Conservation (phyloP, 2,888 invertebrate species). For the Machimus atricapillus region DNA sequence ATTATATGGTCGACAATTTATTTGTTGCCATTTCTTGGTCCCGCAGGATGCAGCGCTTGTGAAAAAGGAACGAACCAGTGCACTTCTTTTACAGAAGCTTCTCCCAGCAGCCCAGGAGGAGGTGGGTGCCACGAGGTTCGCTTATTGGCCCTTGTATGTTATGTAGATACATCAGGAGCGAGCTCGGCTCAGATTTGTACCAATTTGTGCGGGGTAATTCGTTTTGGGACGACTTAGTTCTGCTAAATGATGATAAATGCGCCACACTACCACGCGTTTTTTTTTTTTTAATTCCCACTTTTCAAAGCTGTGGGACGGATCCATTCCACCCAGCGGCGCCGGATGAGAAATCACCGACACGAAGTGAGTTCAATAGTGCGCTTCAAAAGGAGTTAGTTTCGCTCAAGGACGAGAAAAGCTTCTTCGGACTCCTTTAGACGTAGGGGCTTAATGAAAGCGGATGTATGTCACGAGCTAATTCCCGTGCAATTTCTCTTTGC, state of each 20-base stretch:
- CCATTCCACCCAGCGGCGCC: background rate
- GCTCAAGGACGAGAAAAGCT: background rate
- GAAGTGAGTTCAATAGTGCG: background rate
- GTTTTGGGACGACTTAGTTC: background rate
- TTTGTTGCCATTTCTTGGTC: background rate
- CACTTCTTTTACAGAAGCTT: background rate
- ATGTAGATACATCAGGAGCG: background rate
- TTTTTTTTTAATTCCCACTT: background rate
- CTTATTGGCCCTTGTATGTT: background rate
- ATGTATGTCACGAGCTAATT: background rate
- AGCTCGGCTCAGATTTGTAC: background rate
- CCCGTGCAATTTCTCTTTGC: background rate
- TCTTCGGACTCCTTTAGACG: background rate
- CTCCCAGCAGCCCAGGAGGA: background rate
- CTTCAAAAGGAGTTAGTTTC: background rate
- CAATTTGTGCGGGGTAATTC: background rate
- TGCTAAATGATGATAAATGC: background rate
- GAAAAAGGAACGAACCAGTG: background rate
- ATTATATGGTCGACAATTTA: constrained; percentile 19
- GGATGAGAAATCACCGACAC: background rate
- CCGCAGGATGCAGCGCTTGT: background rate
- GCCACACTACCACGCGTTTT: background rate
- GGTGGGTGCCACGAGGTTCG: background rate
- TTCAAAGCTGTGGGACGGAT: background rate
- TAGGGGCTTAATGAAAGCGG: background rate